Base-by-base conservation (phyloP, 2,113 vertebrate species). In the Bufo bufo region DNA sequence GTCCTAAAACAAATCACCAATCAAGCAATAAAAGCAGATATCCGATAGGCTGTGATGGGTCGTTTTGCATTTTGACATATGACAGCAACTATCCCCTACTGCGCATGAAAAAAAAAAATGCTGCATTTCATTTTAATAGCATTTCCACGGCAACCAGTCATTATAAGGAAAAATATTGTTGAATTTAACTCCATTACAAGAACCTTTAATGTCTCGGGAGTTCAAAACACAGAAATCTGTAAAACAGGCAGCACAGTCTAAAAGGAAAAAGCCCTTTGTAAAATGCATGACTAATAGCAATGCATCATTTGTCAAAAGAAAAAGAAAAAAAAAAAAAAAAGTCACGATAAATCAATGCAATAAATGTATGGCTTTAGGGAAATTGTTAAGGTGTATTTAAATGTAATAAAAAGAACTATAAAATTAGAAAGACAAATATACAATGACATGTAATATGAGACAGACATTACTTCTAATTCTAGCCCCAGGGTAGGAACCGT, bases 111-210 rank as follows among this genome's bases (percentile, higher is more conserved):
- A 7, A 50, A 75, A n/a, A 54, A 54, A 54, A 7, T 54, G 0
- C 10, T 2, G 6, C 52, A 54, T 45, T 72, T 16, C 3, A 45
- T 75, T 50, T 50, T 17, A 20, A 75, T 20, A 50, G 72, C 45
- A 50, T 75, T 75, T 49, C 72, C 72, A 75, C 19, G 47, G 72
- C 72, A 75, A 75, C 0, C 9, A 89, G 77, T 0, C 0, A 23
- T 8, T 33, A 0, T 0, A 52, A 14, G 86, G 54, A 59, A 85
- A 0, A 0, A 5, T 0, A 50, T 93, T 61, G 91, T 91, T 89
- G 93, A 91, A 92, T 95, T 95, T 94, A 92, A 90, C 93, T 94
- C 94, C 92, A 91, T 93, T 91, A 94, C 85, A 91, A 94, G 92
- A 92, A 93, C 92, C 89, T 92, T 91, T 93, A 93, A 93, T 78